Percentiles rank a stretch among this genome's conserved stretches.
Conservation (phyloP, 1,140 invertebrate species). For the Apis cerana region DNA sequence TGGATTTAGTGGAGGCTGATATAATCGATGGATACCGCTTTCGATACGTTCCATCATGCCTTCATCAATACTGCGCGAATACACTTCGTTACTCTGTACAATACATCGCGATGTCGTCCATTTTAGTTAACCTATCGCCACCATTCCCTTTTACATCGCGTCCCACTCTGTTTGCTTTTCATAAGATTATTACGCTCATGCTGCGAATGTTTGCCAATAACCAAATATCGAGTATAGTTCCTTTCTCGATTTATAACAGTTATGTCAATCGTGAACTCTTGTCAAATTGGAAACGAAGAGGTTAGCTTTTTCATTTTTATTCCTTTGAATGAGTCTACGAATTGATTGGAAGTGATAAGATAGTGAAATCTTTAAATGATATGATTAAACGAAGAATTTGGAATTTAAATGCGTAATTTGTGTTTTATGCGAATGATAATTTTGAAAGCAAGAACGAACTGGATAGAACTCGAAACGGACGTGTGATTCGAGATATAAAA, state of each 20-base stretch:
- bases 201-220: neutral
- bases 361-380: neutral
- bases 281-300: neutral
- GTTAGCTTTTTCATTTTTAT: neutral
- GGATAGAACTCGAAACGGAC: neutral
- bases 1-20: slow-evolving; percentile 49
- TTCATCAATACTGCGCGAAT: slow-evolving; percentile 49
- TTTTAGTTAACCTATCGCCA: slow-evolving; percentile 37
- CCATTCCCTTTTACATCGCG: slow-evolving; percentile 7
- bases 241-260: neutral
- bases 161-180: neutral
- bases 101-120: slow-evolving; percentile 19
- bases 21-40: slow-evolving; percentile 59
- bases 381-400: no score
- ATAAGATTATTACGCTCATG: neutral
- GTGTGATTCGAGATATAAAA: neutral
- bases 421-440: no score
- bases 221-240: neutral
- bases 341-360: neutral
- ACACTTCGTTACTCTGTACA: slow-evolving; percentile 52
- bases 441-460: no score
- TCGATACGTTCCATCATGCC: slow-evolving; percentile 52
- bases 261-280: neutral
- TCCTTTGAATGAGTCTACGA: neutral
- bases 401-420: no score